Base-by-base conservation (phyloP, 2,888 invertebrate species). In the Netelia virgata region DNA sequence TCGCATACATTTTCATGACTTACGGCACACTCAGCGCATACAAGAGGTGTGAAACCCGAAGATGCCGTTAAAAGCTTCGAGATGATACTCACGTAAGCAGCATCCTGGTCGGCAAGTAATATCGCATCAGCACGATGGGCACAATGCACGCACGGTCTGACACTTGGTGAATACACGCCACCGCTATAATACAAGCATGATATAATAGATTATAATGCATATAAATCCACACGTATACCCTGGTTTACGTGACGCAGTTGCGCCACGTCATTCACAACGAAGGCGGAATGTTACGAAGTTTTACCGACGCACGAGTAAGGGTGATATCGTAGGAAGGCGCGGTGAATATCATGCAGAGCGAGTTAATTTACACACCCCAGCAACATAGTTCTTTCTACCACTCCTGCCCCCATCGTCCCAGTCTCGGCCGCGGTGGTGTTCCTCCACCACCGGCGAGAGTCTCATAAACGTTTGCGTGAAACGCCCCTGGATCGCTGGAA, bases 31-130 rank as follows among this genome's bases (percentile, higher is more conserved):
- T 63, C 59, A 47, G 50, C 41, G 28, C 74, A 78, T 77, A 77
- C 63, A 64, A 81, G 83, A 57, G 70, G 78, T 88, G 86, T 86
- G 88, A 88, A 89, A 88, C 86, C 61, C 86, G 87, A 89, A 90
- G 87, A 86, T 87, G 70, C 74, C 81, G 88, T 88, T 90, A 89
- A 90, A 90, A 91, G 90, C 90, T 79, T 76, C 53, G 64, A 36
- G 64, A 75, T 78, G 63, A 43, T 57, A 59, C 47, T 20, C 55
- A 55, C 53, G 20, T 20, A 36, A 36, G 53, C n/a, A 43, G 36
- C 61, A 16, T 23, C 57, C 36, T 53, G 18, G 28, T 23, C 63
- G 18, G 50, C 55, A 16, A 53, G n/a, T 41, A 64, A 36, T 10
- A 66, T 9, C 18, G 20, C 5, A 16, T 61, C 61, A 6, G 6